These are phyloP conservation scores for Caenorhabditis imperialis DNA, from an alignment of 2,888 invertebrate species.

Conservation along the genomic window DNA sequence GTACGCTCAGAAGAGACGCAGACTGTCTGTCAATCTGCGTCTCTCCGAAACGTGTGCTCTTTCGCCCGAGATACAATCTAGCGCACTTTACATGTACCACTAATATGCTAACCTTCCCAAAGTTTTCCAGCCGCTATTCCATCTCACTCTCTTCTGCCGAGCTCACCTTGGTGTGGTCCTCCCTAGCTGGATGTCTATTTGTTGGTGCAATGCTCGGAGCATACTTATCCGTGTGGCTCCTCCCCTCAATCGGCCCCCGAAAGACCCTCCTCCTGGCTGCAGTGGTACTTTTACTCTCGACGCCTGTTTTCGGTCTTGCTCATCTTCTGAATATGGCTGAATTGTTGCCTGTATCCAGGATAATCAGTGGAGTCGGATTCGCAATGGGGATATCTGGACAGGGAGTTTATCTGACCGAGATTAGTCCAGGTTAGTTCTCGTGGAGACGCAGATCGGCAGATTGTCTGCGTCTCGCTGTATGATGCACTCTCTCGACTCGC, in stretches of 20 bases:
- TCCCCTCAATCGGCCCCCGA: conserved; percentile 43
- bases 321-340: conserved; percentile 49
- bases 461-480: too few relatives aligned
- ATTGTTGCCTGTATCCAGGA: conserved; percentile 63
- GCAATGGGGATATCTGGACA: conserved; percentile 70
- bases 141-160: conserved; percentile 11
- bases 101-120: too few relatives aligned
- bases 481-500: too few relatives aligned
- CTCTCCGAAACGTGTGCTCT: too few relatives aligned
- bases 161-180: conserved; percentile 65
- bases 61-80: too few relatives aligned
- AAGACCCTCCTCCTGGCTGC: conserved; percentile 58
- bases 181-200: conserved; percentile 70
- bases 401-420: conserved; percentile 70
- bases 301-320: conserved; percentile 51
- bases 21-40: too few relatives aligned
- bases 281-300: conserved; percentile 41
- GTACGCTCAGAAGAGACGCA: too few relatives aligned
- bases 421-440: conserved; percentile 63
- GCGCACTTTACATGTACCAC: too few relatives aligned
- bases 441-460: too few relatives aligned
- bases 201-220: conserved; percentile 68
- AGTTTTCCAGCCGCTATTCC: conserved; percentile 50
- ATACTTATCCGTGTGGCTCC: conserved; percentile 17
- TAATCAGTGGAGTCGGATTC: conserved; percentile 69